Evolutionary conservation across 92 coral and sea anemone species (phyloP).

Genomic region (Zoanthus gigantus): DNA sequence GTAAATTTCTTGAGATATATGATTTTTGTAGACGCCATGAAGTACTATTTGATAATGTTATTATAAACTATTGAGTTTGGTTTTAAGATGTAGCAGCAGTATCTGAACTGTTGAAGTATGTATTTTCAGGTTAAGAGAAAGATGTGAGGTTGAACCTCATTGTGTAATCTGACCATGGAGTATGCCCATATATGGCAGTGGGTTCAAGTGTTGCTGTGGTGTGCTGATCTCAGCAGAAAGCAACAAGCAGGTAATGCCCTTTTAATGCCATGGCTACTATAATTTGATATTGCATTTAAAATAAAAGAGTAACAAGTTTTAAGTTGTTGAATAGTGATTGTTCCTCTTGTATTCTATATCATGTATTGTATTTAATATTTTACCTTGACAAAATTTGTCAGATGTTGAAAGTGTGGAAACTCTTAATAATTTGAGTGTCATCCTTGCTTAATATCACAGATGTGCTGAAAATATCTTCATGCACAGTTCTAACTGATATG

Average conservation of each 20-base stretch:
- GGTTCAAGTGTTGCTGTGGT: constrained; percentile 39
- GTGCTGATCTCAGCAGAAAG: constrained; percentile 34
- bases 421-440: not conserved
- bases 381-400: not conserved
- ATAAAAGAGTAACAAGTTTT: not conserved
- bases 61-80: not conserved
- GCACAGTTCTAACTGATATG: constrained; percentile 5
- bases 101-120: constrained; percentile 41
- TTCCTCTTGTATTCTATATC: not conserved
- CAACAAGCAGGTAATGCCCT: constrained; percentile 36
- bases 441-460: not conserved
- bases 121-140: constrained; percentile 46
- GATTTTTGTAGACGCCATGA: not conserved
- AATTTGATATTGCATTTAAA: not conserved
- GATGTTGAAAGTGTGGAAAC: not conserved
- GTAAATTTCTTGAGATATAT: not conserved
- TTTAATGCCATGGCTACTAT: not conserved
- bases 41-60: not conserved
- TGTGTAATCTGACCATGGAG: constrained; percentile 19
- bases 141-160: constrained; percentile 31
- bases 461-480: not conserved
- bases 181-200: constrained; percentile 28
- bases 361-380: not conserved
- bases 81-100: not conserved
- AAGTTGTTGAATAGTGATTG: not conserved